phyloP scores from a whole-genome alignment of 2,113 vertebrate species.

The Rhineura floridana region DNA sequence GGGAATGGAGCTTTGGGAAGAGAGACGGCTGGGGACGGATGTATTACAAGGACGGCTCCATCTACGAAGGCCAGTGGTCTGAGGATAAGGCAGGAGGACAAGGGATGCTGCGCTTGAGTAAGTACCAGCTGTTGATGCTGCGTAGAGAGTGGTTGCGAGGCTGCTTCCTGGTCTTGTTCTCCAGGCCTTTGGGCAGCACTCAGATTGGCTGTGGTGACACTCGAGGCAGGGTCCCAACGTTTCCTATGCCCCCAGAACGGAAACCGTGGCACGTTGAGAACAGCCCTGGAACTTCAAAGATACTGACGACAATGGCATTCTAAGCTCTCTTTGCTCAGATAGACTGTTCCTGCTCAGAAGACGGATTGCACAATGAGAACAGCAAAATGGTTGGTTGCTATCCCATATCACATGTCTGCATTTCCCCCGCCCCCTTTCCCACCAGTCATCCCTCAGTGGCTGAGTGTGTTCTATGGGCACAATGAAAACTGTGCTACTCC shows the following conservation, averaged over 20 bases:
- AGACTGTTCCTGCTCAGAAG: background rate
- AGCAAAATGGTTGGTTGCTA: too few relatives aligned
- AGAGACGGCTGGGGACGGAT: constrained; percentile 88
- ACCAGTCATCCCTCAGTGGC: too few relatives aligned
- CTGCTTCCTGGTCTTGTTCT: too few relatives aligned
- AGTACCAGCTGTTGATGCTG: background rate
- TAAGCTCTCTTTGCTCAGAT: background rate
- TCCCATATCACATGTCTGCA: too few relatives aligned
- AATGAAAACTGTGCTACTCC: too few relatives aligned
- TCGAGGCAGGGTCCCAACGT: background rate
- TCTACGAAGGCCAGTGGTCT: constrained; percentile 90
- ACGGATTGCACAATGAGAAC: too few relatives aligned
- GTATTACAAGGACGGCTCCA: constrained; percentile 78
- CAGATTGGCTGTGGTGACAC: background rate
- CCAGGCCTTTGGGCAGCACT: background rate
- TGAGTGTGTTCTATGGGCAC: too few relatives aligned
- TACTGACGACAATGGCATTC: too few relatives aligned
- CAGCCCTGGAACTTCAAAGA: too few relatives aligned
- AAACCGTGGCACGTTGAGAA: background rate
- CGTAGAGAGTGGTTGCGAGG: too few relatives aligned
- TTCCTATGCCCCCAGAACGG: background rate
- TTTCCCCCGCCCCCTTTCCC: too few relatives aligned
- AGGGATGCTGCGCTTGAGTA: constrained; percentile 82
- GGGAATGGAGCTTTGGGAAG: constrained; percentile 82
- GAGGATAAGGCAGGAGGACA: constrained; percentile 76